Base-by-base conservation (phyloP, 2,888 invertebrate species). In the Heliconius cydno region DNA sequence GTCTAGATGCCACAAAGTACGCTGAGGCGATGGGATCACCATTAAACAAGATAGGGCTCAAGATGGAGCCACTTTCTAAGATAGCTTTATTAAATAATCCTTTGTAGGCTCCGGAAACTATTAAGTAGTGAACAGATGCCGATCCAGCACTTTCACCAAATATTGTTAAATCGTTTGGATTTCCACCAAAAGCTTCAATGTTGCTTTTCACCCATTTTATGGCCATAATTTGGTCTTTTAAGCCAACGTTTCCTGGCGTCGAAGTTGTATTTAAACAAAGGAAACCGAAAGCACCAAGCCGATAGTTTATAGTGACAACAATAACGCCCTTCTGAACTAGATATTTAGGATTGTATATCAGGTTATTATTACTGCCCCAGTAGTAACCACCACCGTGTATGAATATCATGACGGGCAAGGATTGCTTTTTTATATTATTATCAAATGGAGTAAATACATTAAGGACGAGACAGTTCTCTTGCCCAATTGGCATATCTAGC, bases 141-240 rank as follows among this genome's bases (percentile, higher is more conserved):
- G 87, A 89, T 38, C 67, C 67, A 22, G 67, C 67, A 68, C 67
- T 68, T 82, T 89, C 86, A 13, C 91, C 91, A 80, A 88, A 87
- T 46, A 91, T 80, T 46, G 91, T 91, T 3, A 91, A 86, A 28
- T 84, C 86, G 70, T 86, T 80, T 6, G 90, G 87, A 84, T 91
- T 85, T n/a, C 91, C 91, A 22, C 90, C 89, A 65, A 91, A 91
- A 66, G 83, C 79, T 2, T 85, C 81, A 34, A 91, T 90, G 79
- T 91, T 90, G 15, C 86, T 84, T 65, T 88, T 85, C 12, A 91
- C 83, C 91, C 91, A 91, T 73, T 83, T 86, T 6, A 91, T 80
- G n/a, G 90, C 90, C 46, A 86, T 86, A n/a, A 89, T 84, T 85
- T 90, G 89, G 79, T 91, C 67, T 41, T 68, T 68, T n/a, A 68